phyloP scores from a whole-genome alignment of 2,797 vertebrate genomes.

The Hoplostethus mediterraneus region DNA sequence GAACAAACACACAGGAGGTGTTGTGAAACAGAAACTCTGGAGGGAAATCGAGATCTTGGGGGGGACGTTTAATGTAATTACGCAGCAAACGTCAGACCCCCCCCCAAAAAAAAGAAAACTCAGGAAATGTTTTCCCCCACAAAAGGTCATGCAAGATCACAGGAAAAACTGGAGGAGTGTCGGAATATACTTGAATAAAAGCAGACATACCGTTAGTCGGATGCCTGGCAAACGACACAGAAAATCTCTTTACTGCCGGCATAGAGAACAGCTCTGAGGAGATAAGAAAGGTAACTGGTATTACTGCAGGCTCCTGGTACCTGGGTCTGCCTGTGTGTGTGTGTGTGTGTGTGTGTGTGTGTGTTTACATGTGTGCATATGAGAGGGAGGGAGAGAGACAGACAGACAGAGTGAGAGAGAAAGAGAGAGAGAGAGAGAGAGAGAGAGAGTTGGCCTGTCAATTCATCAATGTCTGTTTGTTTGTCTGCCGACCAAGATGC shows the following conservation, averaged over 20 bases:
- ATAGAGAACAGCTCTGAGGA: constrained; percentile 99
- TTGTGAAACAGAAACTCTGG: constrained; percentile 49
- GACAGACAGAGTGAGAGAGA: background rate
- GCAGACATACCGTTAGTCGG: constrained; percentile 99
- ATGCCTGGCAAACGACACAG: constrained; percentile 99
- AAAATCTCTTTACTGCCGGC: constrained; percentile 99
- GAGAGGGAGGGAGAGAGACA: background rate
- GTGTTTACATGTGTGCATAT: background rate
- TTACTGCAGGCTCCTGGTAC: constrained; percentile 75
- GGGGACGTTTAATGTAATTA: constrained; percentile 57
- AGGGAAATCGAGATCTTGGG: constrained; percentile 26
- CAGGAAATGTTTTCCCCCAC: constrained; percentile 69
- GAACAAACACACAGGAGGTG: constrained; percentile 63
- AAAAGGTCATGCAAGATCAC: constrained; percentile 84
- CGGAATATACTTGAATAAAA: constrained; percentile 87
- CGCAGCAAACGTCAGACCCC: constrained; percentile 52
- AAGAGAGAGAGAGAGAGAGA: constrained; percentile 12
- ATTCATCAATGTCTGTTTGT: constrained; percentile 32
- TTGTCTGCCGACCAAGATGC: constrained; percentile 41
- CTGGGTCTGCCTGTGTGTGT: constrained; percentile 35
- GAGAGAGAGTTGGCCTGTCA: constrained; percentile 25
- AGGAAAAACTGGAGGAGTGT: constrained; percentile 77
- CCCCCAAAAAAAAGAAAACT: constrained; percentile 56
- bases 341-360: constrained; percentile 15
- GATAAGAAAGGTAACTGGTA: constrained; percentile 91